A percentile compares a stretch with the other conserved stretches of the same genome.
Evolutionary conservation across 2,797 vertebrate genomes (phyloP).

Genomic region (Poecilia gillii): DNA sequence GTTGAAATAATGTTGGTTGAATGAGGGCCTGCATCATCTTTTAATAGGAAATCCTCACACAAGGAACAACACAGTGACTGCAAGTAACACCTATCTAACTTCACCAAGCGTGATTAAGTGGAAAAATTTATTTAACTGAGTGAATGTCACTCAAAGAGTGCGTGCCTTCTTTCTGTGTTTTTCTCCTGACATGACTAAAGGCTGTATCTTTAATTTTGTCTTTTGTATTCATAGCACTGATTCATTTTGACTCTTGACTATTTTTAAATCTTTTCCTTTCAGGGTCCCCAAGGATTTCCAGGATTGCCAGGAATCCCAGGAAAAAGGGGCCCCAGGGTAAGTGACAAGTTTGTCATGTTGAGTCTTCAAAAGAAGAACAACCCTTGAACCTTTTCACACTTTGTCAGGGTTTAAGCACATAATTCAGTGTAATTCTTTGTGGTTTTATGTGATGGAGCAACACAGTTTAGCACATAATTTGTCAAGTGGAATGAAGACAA

Average conservation of each 20-base stretch:
- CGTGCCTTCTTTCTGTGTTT: neutral
- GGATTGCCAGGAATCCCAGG: slow-evolving; percentile 91
- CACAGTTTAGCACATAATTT: neutral
- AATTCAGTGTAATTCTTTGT: neutral
- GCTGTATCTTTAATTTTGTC: neutral
- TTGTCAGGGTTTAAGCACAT: neutral
- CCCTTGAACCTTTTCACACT: neutral
- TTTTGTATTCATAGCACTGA: slow-evolving; percentile 13
- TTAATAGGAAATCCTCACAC: slow-evolving; percentile 42
- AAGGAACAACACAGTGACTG: slow-evolving; percentile 37
- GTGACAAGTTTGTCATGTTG: slow-evolving; percentile 50
- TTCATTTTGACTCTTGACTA: slow-evolving; percentile 35
- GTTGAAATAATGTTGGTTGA: slow-evolving; percentile 50
- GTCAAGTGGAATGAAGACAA: neutral
- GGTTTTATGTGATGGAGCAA: neutral
- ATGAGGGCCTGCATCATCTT: slow-evolving; percentile 33
- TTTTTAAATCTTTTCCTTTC: slow-evolving; percentile 39
- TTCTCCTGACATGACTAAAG: slow-evolving; percentile 10
- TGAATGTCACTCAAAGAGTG: slow-evolving; percentile 11
- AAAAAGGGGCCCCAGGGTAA: slow-evolving; percentile 92
- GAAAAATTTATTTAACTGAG: slow-evolving; percentile 12
- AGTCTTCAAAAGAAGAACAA: neutral
- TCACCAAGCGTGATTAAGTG: slow-evolving; percentile 8
- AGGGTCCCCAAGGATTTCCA: slow-evolving; percentile 90
- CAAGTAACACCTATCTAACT: slow-evolving; percentile 17